phyloP scores from a whole-genome alignment of 2,113 vertebrate species.

The Butastur rufipennis region DNA sequence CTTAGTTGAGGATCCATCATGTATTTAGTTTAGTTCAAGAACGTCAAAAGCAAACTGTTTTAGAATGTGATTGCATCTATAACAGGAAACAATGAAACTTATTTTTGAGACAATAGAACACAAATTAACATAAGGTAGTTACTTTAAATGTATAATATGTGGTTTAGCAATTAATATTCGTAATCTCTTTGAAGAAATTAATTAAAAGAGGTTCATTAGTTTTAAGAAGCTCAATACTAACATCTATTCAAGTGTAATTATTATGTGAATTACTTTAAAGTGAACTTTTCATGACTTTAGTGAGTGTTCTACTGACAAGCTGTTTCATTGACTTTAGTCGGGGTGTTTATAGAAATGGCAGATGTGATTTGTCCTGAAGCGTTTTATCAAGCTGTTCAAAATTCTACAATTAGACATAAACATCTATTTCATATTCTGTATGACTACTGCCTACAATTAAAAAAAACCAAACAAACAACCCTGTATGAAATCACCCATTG shows the following conservation, averaged over 20 bases:
- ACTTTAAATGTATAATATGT: not conserved
- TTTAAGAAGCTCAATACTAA: not conserved
- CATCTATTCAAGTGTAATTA: not conserved
- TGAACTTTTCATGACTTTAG: not conserved
- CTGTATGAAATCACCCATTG: not conserved
- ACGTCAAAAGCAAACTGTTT: not conserved
- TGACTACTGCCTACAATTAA: not conserved
- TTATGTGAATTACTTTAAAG: not conserved
- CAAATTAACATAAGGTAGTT: not conserved
- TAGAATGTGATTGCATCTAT: not conserved
- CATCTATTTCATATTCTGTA: not conserved
- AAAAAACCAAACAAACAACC: not conserved
- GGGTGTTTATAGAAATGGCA: not conserved
- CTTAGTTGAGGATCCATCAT: not conserved
- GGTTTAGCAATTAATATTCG: constrained; percentile 5
- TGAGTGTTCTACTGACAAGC: not conserved
- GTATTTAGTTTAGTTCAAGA: not conserved
- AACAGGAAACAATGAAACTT: not conserved
- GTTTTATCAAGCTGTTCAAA: not conserved
- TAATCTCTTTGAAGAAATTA: not conserved
- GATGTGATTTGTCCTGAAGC: constrained; percentile 18
- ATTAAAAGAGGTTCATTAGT: not conserved
- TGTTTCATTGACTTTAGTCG: not conserved
- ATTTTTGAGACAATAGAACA: not conserved
- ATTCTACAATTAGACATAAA: not conserved